Percentiles rank a stretch among this genome's conserved stretches.
Evolutionary conservation across 1,140 invertebrate genomes (phyloP).

Genomic region (Diabrotica undecimpunctata): DNA sequence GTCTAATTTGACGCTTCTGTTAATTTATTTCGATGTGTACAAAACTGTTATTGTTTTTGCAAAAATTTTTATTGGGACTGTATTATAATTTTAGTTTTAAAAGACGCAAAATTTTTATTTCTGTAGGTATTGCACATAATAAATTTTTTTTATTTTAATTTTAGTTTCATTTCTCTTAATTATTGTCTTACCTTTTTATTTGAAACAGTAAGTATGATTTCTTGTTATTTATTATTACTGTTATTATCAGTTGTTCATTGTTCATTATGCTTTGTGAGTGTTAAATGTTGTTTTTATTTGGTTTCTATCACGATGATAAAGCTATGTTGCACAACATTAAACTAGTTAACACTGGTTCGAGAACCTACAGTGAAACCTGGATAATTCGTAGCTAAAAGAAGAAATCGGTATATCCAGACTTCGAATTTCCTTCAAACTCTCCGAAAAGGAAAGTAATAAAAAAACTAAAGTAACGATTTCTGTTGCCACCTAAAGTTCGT

Average conservation of each 20-base stretch:
- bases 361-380: too few relatives aligned
- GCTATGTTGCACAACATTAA: too few relatives aligned
- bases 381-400: too few relatives aligned
- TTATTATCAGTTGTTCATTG: slow-evolving; percentile 3
- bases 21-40: background rate
- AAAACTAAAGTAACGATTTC: too few relatives aligned
- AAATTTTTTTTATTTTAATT: slow-evolving; percentile 21
- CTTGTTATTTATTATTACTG: background rate
- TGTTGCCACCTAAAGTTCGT: too few relatives aligned
- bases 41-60: background rate
- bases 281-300: too few relatives aligned
- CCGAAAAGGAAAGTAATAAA: too few relatives aligned
- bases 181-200: slow-evolving; percentile 16
- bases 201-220: slow-evolving; percentile 13
- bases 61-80: slow-evolving; percentile 2
- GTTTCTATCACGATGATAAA: too few relatives aligned
- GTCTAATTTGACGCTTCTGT: background rate
- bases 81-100: slow-evolving; percentile 15
- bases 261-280: slow-evolving; percentile 11
- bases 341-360: too few relatives aligned
- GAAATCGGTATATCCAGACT: too few relatives aligned
- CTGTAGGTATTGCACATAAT: slow-evolving; percentile 20
- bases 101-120: slow-evolving; percentile 20
- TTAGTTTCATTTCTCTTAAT: slow-evolving; percentile 15
- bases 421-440: too few relatives aligned